Evolutionary conservation across 2,888 invertebrate genomes (phyloP).

Genomic region (Drosophila longiperda): DNA sequence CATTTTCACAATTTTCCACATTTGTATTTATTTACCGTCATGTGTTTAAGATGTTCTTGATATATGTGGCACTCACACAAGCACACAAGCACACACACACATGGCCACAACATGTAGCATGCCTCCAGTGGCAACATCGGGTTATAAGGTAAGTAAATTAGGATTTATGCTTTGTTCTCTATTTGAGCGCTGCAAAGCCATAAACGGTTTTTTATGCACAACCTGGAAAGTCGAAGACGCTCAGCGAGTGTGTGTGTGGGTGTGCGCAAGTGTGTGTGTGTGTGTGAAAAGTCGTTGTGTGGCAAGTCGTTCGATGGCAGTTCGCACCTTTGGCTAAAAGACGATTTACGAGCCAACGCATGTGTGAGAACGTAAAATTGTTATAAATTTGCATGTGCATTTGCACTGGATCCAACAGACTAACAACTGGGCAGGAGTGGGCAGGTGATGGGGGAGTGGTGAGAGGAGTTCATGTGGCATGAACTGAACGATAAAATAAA

Average conservation of each 20-base stretch:
- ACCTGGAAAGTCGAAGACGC: constrained; percentile 31
- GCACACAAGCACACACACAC: constrained; percentile 27
- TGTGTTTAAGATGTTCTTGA: constrained; percentile 78
- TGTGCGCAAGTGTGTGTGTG: neutral
- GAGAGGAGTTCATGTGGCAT: neutral
- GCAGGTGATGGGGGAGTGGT: neutral
- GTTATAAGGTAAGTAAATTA: constrained; percentile 75
- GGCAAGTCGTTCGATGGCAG: constrained; percentile 53
- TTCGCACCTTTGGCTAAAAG: constrained; percentile 72
- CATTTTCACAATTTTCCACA: constrained; percentile 74
- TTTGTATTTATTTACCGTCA: constrained; percentile 79
- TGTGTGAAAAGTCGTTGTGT: constrained; percentile 13
- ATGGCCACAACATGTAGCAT: constrained; percentile 36
- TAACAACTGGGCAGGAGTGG: neutral
- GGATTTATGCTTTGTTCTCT: constrained; percentile 79
- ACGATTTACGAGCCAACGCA: constrained; percentile 75
- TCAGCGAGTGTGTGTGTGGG: neutral
- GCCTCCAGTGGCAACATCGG: constrained; percentile 58
- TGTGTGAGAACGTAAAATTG: constrained; percentile 79
- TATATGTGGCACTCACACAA: constrained; percentile 65
- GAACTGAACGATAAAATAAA: constrained; percentile 54
- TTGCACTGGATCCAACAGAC: constrained; percentile 29
- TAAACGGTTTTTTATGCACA: constrained; percentile 77
- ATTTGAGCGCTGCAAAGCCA: constrained; percentile 78
- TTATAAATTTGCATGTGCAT: constrained; percentile 77